phyloP scores from a whole-genome alignment of 2,888 invertebrate species.

The Polydrusus tereticollis region DNA sequence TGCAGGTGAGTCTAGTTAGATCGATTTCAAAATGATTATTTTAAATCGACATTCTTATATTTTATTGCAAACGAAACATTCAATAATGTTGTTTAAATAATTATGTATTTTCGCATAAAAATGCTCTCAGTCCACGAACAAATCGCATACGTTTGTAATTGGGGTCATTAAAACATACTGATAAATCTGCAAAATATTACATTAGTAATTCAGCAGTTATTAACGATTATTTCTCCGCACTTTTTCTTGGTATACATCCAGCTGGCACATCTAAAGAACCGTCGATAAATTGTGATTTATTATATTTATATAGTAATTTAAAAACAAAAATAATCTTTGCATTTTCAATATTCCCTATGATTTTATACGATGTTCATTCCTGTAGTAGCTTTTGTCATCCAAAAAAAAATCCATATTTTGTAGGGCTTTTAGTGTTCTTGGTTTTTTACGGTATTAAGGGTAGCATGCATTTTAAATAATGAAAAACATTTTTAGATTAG shows the following conservation, averaged over 20 bases:
- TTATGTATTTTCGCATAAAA: not conserved
- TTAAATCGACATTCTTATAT: no score
- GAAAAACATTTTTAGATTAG: not conserved
- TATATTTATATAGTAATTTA: conserved; percentile 33
- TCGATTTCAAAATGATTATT: no score
- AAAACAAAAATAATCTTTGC: not conserved
- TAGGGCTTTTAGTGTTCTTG: not conserved
- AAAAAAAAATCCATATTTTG: no score
- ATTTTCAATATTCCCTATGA: not conserved
- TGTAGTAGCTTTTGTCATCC: no score
- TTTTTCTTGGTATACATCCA: conserved; percentile 33
- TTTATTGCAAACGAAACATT: not conserved
- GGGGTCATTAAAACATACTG: conserved; percentile 21
- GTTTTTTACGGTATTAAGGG: no score
- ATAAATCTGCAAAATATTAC: conserved; percentile 24
- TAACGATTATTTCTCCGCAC: conserved; percentile 22
- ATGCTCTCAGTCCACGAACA: not conserved
- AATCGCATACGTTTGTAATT: conserved; percentile 5
- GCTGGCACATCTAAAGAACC: conserved; percentile 40
- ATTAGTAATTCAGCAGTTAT: conserved; percentile 13
- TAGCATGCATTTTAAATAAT: not conserved
- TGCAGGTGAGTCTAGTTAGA: no score
- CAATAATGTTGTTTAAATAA: conserved; percentile 7
- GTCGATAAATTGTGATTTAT: conserved; percentile 42
- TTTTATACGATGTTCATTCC: no score